Evolutionary conservation across 2,113 vertebrate genomes (phyloP), one percentile per base, ranked within the genome.

Genomic region (Leucopsar rothschildi): DNA sequence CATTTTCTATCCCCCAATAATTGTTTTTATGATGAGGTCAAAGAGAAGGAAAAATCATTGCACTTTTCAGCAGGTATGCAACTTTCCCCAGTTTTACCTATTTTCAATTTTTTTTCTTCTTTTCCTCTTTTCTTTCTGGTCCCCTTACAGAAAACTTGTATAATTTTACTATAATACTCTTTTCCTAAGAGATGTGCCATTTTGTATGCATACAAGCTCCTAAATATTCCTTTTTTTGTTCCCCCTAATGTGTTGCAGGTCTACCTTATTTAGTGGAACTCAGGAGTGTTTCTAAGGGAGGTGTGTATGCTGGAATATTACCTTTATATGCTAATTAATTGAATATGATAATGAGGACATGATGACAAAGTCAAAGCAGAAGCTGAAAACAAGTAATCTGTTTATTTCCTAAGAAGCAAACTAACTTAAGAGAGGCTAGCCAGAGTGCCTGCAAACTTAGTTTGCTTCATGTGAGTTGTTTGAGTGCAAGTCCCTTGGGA

Each of bases 271-370:
- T 96, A 94, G 85, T 93, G 92, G 37, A 96, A 97, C 82, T 97
- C 96, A 92, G 60, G 95, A 97, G 92, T 70, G 60, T 79, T 88
- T 93, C 89, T 92, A 40, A 88, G 56, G 86, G 91, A 96, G 66
- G 53, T 89, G 76, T 96, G 71, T 93, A 42, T 65, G 73, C 60
- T 86, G 92, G 60, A 96, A 93, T 96, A 96, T 95, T 97, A 97
- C 89, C 70, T 96, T 94, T 92, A 42, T 90, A 91, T 28, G 13
- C n/a, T 96, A 97, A 97, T 97, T 98, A 96, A 97, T 97, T 97
- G 97, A 97, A 95, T 98, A 97, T 97, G 95, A 91, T 98, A 98
- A 97, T 96, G 82, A 97, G 93, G 95, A 21, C 96, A 97, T 95
- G 85, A 80, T 91, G 94, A 91, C 96, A 98, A 97, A 97, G 95